Conservation (phyloP, 2,888 invertebrate genomes). For the Cephus runcator region DNA sequence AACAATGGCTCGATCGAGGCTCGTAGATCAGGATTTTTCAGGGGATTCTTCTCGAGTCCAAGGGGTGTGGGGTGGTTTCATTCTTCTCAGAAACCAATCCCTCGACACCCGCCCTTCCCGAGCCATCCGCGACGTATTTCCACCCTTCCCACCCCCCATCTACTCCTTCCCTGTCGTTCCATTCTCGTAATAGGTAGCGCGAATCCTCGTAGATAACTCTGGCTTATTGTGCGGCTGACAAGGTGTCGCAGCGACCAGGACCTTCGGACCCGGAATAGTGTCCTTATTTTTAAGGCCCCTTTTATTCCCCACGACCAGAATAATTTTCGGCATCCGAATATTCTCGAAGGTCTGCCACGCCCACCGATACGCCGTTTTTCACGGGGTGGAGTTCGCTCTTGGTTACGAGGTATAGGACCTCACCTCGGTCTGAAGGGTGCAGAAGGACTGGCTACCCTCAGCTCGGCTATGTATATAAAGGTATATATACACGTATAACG, state of each 20-base stretch:
- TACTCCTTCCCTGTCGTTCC: background rate
- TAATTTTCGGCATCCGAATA: background rate
- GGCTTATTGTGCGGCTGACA: constrained; percentile 56
- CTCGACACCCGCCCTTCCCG: too few relatives aligned
- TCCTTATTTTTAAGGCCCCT: background rate
- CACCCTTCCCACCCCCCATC: background rate
- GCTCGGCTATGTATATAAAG: too few relatives aligned
- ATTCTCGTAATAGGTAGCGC: constrained; percentile 9
- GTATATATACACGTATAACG: too few relatives aligned
- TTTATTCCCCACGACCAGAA: background rate
- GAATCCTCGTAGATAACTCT: constrained; percentile 57
- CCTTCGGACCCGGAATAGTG: background rate
- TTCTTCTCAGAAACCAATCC: constrained; percentile 1
- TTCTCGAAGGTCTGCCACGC: background rate
- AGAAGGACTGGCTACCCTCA: too few relatives aligned
- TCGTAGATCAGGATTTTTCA: background rate
- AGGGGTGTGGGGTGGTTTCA: background rate
- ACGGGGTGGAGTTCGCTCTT: constrained; percentile 1
- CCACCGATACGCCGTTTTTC: constrained; percentile 1
- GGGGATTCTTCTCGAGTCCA: background rate
- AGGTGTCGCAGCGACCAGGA: constrained; percentile 17
- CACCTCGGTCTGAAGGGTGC: too few relatives aligned
- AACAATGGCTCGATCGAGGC: background rate
- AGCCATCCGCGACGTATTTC: too few relatives aligned
- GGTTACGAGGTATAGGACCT: too few relatives aligned